Base-by-base conservation (phyloP, 2,797 vertebrate species). In the Limnodromus scolopaceus region DNA sequence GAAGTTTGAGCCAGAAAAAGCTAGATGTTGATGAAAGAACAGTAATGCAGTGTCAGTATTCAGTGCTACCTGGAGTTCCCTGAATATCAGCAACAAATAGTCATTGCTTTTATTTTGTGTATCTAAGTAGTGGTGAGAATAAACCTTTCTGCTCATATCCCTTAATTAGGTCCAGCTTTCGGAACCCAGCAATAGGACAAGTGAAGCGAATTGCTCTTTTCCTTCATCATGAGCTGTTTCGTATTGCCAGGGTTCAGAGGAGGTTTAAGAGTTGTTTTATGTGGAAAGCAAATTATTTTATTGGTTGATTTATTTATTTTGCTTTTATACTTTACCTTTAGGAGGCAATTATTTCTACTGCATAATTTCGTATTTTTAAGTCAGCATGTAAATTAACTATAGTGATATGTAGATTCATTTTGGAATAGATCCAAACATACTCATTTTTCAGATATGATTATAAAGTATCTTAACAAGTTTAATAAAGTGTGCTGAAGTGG, bases 401-500 rank as follows among this genome's bases (percentile, higher is more conserved):
- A 54, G 54, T 54, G 55, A 63, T 86, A 68, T 13, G 3, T 85
- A 72, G 77, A 84, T 95, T 83, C 15, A 18, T 77, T 79, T 58
- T 92, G 82, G 76, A 95, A 78, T 36, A 55, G 27, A 64, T 69
- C 55, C 86, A 94, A 92, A 85, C 49, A 75, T 88, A 69, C 19
- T 92, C 65, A 76, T 97, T 96, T 95, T 89, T 96, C 85, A 93
- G 75, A 92, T 96, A 91, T 32, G 22, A 93, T 94, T 95, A 84
- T 89, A 91, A 91, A 79, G 28, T 83, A 75, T 84, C 63, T 93
- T 92, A 96, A 86, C 94, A 87, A 87, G 83, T 86, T 66, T 93
- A 82, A 91, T 90, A 91, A 93, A 93, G 71, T 38, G 58, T 92
- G 55, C 51, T 85, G 53, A 95, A 87, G n/a, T 79, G 48, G 60